phyloP scores from a whole-genome alignment of 2,113 vertebrate genomes.

The Actinemys pallida region DNA sequence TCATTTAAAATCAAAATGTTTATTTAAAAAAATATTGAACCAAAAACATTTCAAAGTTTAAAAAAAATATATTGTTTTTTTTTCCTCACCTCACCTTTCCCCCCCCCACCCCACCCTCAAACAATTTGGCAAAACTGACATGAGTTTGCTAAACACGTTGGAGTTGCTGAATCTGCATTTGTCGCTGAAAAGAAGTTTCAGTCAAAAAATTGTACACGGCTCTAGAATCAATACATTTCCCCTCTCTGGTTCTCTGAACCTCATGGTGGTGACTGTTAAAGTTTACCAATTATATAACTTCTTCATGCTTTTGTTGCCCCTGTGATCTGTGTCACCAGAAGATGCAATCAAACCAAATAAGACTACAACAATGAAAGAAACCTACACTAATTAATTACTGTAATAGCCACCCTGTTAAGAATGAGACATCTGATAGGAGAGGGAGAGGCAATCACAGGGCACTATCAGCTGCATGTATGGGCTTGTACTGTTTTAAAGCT shows the following conservation, averaged over 20 bases:
- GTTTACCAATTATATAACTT: slow-evolving; percentile 54
- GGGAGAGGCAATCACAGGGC: slow-evolving; percentile 53
- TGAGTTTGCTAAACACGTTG: neutral
- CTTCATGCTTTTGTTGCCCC: slow-evolving; percentile 53
- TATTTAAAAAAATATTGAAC: neutral
- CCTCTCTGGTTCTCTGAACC: neutral
- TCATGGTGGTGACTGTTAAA: slow-evolving; percentile 24
- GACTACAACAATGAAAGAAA: slow-evolving; percentile 65
- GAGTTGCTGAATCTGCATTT: neutral
- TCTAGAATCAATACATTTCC: neutral
- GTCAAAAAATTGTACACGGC: neutral
- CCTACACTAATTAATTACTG: slow-evolving; percentile 69
- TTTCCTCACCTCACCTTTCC: too few relatives aligned
- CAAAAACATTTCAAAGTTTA: neutral
- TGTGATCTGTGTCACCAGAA: slow-evolving; percentile 45
- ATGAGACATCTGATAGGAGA: slow-evolving; percentile 56
- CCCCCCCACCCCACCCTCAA: neutral
- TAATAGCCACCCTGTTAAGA: slow-evolving; percentile 64
- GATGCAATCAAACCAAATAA: slow-evolving; percentile 52
- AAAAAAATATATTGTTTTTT: neutral
- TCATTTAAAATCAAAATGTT: neutral
- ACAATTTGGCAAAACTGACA: neutral
- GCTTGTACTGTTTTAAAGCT: neutral
- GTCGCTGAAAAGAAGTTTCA: neutral
- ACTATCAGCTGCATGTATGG: neutral